phyloP scores from a whole-genome alignment of 2,888 invertebrate genomes.

The Drosophila seclusa region DNA sequence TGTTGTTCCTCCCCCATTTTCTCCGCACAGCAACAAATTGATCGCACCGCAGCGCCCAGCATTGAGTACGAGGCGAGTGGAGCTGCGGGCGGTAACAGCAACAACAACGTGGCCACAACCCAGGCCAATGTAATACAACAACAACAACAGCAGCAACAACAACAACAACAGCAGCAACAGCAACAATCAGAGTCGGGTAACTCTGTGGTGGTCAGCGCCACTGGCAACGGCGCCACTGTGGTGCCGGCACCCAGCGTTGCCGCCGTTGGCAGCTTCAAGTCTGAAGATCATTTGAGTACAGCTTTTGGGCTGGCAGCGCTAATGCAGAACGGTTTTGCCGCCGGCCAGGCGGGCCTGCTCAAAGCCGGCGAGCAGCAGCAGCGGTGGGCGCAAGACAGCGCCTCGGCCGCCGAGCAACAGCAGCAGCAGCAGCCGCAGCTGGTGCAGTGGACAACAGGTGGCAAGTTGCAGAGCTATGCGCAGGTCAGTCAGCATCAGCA shows the following conservation, averaged over 20 bases:
- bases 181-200: conserved; percentile 63
- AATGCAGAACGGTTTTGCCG: conserved; percentile 87
- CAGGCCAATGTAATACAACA: conserved; percentile 75
- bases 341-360: conserved; percentile 81
- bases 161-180: conserved; percentile 67
- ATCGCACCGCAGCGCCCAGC: conserved; percentile 84
- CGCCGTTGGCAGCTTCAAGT: conserved; percentile 86
- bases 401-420: conserved; percentile 37
- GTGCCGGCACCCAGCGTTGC: conserved; percentile 70
- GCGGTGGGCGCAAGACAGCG: conserved; percentile 71
- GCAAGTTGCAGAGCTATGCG: conserved; percentile 90
- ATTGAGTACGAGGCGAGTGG: conserved; percentile 84
- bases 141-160: conserved; percentile 67
- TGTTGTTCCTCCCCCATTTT: background rate
- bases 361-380: conserved; percentile 77
- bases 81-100: conserved; percentile 64
- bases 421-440: conserved; percentile 78
- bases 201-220: conserved; percentile 78
- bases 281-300: conserved; percentile 89
- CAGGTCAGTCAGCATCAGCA: conserved; percentile 76
- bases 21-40: conserved; percentile 80
- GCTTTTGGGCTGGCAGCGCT: conserved; percentile 91
- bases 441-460: conserved; percentile 87
- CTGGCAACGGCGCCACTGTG: conserved; percentile 69
- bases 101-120: conserved; percentile 67